phyloP scores from a whole-genome alignment of 2,113 vertebrate genomes.

The Pelecanus crispus region DNA sequence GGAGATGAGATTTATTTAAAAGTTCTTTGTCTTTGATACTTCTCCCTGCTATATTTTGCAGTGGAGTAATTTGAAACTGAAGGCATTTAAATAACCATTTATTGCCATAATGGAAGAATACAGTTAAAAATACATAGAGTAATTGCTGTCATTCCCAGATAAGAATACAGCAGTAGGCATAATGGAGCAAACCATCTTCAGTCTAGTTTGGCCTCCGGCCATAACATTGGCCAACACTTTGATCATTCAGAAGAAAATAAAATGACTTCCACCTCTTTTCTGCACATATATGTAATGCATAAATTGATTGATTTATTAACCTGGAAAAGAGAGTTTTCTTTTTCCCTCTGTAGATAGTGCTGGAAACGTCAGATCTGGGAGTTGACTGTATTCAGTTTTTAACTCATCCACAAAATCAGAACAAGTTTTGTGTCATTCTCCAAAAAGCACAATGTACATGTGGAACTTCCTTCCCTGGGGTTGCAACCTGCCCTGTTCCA shows the following conservation, averaged over 20 bases:
- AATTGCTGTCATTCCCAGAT: slow-evolving; percentile 61
- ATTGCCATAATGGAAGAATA: slow-evolving; percentile 65
- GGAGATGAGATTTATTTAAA: slow-evolving; percentile 74
- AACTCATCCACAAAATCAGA: not conserved
- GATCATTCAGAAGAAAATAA: slow-evolving; percentile 17
- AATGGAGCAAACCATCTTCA: slow-evolving; percentile 54
- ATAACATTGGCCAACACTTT: slow-evolving; percentile 21
- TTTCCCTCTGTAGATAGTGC: not conserved
- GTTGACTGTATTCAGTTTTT: not conserved
- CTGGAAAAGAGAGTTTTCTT: not conserved
- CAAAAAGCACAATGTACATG: not conserved
- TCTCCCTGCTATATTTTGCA: slow-evolving; percentile 66
- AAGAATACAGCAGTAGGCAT: slow-evolving; percentile 58
- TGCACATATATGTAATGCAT: not conserved
- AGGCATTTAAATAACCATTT: slow-evolving; percentile 76
- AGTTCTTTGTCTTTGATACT: slow-evolving; percentile 74
- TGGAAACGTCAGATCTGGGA: not conserved
- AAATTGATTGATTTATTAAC: slow-evolving; percentile 7
- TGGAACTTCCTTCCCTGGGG: not conserved
- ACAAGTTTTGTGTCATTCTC: not conserved
- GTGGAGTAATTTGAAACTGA: slow-evolving; percentile 68
- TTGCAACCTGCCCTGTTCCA: not conserved
- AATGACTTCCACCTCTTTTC: not conserved
- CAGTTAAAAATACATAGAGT: slow-evolving; percentile 62
- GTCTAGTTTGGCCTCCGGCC: slow-evolving; percentile 32